Percentiles rank a stretch among this genome's conserved stretches.
Conservation (phyloP, 2,797 vertebrate genomes). For the Lutjanus argentimaculatus region DNA sequence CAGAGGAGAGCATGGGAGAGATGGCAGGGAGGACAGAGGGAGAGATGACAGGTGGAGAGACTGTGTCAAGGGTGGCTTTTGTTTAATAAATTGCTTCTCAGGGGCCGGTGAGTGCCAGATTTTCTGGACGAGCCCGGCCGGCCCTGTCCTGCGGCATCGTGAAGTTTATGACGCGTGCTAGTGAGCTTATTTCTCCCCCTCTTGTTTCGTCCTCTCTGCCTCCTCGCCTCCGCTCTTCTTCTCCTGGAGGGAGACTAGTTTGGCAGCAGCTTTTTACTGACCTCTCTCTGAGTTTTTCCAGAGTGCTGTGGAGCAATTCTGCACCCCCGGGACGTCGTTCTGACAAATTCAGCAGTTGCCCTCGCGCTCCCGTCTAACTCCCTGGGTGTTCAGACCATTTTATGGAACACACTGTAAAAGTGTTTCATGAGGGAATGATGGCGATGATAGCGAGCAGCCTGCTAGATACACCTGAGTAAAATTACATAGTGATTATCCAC, state of each 20-base stretch:
- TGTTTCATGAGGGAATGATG: constrained; percentile 37
- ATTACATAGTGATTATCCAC: constrained; percentile 45
- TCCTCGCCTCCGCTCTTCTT: constrained; percentile 6
- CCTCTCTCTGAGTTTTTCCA: constrained; percentile 43
- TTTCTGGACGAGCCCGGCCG: constrained; percentile 18
- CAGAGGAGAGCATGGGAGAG: constrained; percentile 23
- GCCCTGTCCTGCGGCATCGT: constrained; percentile 22
- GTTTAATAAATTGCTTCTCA: constrained; percentile 58
- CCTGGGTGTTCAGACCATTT: constrained; percentile 29
- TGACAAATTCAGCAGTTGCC: constrained; percentile 59
- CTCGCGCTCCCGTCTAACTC: constrained; percentile 23
- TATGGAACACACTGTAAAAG: constrained; percentile 28
- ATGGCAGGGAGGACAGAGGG: constrained; percentile 17
- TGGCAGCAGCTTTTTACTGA: constrained; percentile 60
- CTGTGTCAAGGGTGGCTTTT: constrained; percentile 54
- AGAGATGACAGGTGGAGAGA: constrained; percentile 43
- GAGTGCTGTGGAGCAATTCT: constrained; percentile 39
- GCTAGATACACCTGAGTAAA: constrained; percentile 39
- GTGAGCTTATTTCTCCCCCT: constrained; percentile 11
- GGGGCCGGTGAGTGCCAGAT: constrained; percentile 16
- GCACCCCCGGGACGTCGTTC: constrained; percentile 36
- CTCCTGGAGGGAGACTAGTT: constrained; percentile 25
- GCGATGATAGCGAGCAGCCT: constrained; percentile 27
- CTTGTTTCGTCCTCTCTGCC: background rate
- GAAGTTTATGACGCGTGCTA: constrained; percentile 38